Conservation (phyloP, 2,113 vertebrate genomes). For the Microtus montanus region DNA sequence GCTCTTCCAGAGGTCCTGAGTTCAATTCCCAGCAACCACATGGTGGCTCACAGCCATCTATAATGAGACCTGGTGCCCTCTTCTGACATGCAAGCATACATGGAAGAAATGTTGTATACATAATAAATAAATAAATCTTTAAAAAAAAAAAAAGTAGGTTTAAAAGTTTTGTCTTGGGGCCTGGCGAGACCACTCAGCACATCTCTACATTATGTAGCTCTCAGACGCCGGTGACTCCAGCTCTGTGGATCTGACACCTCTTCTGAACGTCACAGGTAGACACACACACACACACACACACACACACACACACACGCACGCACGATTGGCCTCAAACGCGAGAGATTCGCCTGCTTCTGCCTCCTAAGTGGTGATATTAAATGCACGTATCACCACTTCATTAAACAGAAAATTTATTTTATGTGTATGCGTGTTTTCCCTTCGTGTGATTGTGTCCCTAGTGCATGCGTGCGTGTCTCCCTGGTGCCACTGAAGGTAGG, state of each 20-base stretch:
- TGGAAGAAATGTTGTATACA: no score
- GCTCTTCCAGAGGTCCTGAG: no score
- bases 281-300: neutral
- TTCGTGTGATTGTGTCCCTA: neutral
- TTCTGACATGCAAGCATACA: no score
- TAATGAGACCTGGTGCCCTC: no score
- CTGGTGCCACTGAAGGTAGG: neutral
- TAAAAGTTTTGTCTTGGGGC: neutral
- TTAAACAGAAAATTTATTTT: neutral
- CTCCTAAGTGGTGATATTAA: neutral
- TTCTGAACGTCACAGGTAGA: neutral
- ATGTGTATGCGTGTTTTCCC: neutral
- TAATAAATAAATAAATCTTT: no score
- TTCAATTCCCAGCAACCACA: no score
- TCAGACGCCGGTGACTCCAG: neutral
- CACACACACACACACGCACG: neutral
- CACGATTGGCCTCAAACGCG: neutral
- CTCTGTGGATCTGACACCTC: neutral
- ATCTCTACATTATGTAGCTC: neutral
- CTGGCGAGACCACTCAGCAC: neutral
- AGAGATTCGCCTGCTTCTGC: neutral
- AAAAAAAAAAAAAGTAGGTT: no score
- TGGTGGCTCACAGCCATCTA: no score
- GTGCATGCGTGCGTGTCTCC: neutral
- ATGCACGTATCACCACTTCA: fast-evolving